These are phyloP conservation scores for Melanotus villosus DNA, from an alignment of 2,888 invertebrate species.

Conservation along the genomic window DNA sequence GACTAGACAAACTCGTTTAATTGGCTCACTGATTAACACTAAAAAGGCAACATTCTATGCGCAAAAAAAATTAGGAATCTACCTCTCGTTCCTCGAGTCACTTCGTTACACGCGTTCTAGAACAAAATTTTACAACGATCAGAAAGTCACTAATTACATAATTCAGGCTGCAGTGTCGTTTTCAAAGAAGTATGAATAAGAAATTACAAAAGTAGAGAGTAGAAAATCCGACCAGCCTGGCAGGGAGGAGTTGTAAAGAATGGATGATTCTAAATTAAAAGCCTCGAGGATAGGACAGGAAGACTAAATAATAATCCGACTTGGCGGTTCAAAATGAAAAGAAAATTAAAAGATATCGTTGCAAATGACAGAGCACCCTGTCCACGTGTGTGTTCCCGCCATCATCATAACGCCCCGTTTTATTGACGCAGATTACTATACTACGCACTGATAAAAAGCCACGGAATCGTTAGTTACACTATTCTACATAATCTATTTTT, in stretches of 20 bases:
- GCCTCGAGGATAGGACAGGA: slow-evolving; percentile 51
- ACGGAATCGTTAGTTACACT: background rate
- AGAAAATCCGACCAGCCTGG: slow-evolving; percentile 35
- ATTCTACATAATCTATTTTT: background rate
- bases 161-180: slow-evolving; percentile 43
- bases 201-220: slow-evolving; percentile 49
- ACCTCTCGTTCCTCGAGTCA: background rate
- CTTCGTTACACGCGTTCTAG: slow-evolving; percentile 8
- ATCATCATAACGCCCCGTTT: slow-evolving; percentile 27
- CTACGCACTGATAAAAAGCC: background rate
- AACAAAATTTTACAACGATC: slow-evolving; percentile 30
- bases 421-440: slow-evolving; percentile 6
- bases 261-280: slow-evolving; percentile 57
- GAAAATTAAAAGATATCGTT: slow-evolving; percentile 55
- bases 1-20: slow-evolving; percentile 23
- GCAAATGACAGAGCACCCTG: slow-evolving; percentile 52
- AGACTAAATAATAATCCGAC: slow-evolving; percentile 53
- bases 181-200: slow-evolving; percentile 47
- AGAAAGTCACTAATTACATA: slow-evolving; percentile 44
- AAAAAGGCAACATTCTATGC: slow-evolving; percentile 1
- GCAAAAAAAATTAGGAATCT: slow-evolving; percentile 3
- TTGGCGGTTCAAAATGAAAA: slow-evolving; percentile 54
- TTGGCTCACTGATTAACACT: slow-evolving; percentile 7
- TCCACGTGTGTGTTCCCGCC: slow-evolving; percentile 38
- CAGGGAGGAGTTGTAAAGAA: slow-evolving; percentile 51